phyloP scores from a whole-genome alignment of 2,797 vertebrate genomes.

The Nyctalus aviator region DNA sequence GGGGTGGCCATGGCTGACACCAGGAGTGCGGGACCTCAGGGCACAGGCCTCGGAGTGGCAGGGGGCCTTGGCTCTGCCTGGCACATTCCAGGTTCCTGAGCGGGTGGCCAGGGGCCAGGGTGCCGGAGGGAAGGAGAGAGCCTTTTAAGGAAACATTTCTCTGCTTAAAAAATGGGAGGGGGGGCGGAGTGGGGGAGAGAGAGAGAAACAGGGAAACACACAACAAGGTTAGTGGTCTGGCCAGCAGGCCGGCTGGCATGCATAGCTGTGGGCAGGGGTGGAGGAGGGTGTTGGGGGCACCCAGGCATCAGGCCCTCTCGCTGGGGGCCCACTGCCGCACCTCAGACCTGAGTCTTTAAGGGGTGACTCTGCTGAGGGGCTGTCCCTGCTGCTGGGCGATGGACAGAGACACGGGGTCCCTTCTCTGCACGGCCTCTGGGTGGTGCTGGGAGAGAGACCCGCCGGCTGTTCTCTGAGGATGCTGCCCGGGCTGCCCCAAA shows the following conservation, averaged over 20 bases:
- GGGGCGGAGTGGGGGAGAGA: not conserved
- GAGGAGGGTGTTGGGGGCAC: slow-evolving; percentile 45
- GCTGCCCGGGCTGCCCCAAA: not conserved
- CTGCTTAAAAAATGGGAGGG: slow-evolving; percentile 46
- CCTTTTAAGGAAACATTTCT: slow-evolving; percentile 87
- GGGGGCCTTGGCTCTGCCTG: slow-evolving; percentile 59
- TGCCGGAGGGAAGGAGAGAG: slow-evolving; percentile 80
- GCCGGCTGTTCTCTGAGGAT: not conserved
- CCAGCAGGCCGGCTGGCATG: slow-evolving; percentile 54
- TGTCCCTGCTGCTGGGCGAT: not conserved
- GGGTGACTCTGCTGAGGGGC: not conserved
- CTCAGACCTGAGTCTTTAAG: not conserved
- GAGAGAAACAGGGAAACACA: slow-evolving; percentile 61
- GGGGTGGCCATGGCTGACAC: not conserved
- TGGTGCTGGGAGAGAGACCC: not conserved
- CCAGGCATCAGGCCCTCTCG: not conserved
- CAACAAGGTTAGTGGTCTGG: slow-evolving; percentile 71
- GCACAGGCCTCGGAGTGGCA: slow-evolving; percentile 47
- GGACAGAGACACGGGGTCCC: not conserved
- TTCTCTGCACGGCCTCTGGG: not conserved
- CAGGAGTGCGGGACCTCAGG: not conserved
- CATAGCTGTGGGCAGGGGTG: not conserved
- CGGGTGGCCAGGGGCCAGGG: slow-evolving; percentile 82
- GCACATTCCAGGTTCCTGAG: slow-evolving; percentile 82
- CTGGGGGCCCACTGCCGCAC: too few relatives aligned